Evolutionary conservation across 2,888 invertebrate genomes (phyloP).

Genomic region (Branchipolynoe longqiensis): DNA sequence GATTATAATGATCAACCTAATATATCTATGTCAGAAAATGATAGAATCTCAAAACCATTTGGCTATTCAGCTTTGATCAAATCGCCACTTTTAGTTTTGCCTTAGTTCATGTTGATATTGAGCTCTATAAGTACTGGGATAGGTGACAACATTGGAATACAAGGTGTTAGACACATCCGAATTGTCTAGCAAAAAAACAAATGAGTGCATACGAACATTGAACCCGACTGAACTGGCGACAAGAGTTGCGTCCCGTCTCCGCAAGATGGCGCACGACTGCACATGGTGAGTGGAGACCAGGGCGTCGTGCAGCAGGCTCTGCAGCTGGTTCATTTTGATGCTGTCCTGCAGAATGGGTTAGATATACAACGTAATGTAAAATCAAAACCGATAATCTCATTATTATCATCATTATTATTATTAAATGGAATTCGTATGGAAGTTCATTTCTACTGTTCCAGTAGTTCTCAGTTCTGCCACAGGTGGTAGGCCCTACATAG

Average conservation of each 20-base stretch:
- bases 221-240: constrained; percentile 80
- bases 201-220: constrained; percentile 69
- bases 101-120: too few relatives aligned
- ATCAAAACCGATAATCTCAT: not conserved
- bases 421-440: too few relatives aligned
- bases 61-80: too few relatives aligned
- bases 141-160: not conserved
- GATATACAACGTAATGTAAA: not conserved
- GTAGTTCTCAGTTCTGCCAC: too few relatives aligned
- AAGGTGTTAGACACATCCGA: not conserved
- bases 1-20: too few relatives aligned
- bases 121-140: not conserved
- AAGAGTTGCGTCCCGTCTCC: constrained; percentile 76
- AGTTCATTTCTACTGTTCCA: too few relatives aligned
- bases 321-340: constrained; percentile 81
- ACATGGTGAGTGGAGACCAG: constrained; percentile 81
- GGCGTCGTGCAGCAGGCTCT: constrained; percentile 81
- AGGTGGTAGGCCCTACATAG: too few relatives aligned
- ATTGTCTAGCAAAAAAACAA: not conserved
- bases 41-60: too few relatives aligned
- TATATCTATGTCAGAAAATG: too few relatives aligned
- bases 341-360: constrained; percentile 75
- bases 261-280: constrained; percentile 80
- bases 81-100: too few relatives aligned
- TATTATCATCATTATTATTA: too few relatives aligned